Percentiles rank a stretch among this genome's conserved stretches.
phyloP scores from a whole-genome alignment of 1,140 invertebrate species.

The Hetaerina americana region DNA sequence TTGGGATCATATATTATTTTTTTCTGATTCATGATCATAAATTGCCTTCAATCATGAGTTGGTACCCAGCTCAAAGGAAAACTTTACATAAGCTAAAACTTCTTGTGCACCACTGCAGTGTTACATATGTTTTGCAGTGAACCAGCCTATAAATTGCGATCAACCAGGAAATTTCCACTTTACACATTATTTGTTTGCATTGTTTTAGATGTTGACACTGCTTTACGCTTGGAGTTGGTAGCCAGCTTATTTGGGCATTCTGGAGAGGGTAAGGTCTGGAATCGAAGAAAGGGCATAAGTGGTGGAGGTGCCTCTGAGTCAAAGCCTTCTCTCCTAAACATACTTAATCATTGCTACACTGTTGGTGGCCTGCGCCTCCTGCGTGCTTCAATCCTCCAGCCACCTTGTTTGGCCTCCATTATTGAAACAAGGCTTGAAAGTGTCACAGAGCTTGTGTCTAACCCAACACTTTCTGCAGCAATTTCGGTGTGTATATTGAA shows the following conservation, averaged over 20 bases:
- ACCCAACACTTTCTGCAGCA: slow-evolving; percentile 42
- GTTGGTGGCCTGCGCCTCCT: slow-evolving; percentile 59
- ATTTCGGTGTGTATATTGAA: too few species aligned
- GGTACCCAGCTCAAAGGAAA: too few species aligned
- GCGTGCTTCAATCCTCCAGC: slow-evolving; percentile 70
- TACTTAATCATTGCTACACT: slow-evolving; percentile 68
- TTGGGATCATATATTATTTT: too few species aligned
- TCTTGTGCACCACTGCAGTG: too few species aligned
- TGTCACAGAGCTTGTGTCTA: slow-evolving; percentile 57
- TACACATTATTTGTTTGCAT: too few species aligned
- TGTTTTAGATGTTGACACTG: slow-evolving; percentile 47
- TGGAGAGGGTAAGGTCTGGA: background rate
- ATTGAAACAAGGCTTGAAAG: slow-evolving; percentile 56
- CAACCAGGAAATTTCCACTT: too few species aligned
- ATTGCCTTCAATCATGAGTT: too few species aligned
- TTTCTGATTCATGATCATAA: too few species aligned
- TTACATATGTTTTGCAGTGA: too few species aligned
- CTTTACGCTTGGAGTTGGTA: slow-evolving; percentile 60
- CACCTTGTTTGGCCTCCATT: slow-evolving; percentile 45
- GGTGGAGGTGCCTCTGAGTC: background rate
- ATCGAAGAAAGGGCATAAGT: slow-evolving; percentile 28
- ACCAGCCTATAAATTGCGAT: too few species aligned
- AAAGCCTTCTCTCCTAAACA: slow-evolving; percentile 49
- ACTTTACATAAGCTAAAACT: too few species aligned
- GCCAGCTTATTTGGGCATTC: slow-evolving; percentile 25